Conservation (phyloP, 2,797 vertebrate genomes). For the Synaphobranchus kaupii region DNA sequence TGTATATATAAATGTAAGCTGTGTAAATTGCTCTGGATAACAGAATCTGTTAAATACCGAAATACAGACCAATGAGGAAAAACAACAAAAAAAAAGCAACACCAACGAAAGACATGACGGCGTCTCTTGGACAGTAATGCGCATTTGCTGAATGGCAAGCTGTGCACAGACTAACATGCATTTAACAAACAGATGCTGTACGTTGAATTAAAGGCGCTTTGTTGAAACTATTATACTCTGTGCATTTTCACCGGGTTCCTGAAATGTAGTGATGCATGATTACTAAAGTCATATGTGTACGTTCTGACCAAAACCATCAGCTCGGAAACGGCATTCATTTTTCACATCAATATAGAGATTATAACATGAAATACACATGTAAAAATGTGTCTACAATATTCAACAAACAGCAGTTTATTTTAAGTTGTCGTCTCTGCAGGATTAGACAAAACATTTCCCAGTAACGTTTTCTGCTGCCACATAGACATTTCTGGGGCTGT, state of each 20-base stretch:
- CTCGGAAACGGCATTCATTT: neutral
- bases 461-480: neutral
- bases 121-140: neutral
- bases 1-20: neutral
- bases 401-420: neutral
- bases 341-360: neutral
- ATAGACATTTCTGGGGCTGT: neutral
- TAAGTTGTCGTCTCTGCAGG: neutral
- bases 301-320: neutral
- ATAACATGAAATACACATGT: neutral
- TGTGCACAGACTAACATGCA: neutral
- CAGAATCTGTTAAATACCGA: neutral
- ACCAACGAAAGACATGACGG: neutral
- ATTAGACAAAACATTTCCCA: neutral
- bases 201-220: conserved; percentile 45
- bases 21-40: neutral
- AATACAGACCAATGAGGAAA: neutral
- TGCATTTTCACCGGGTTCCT: neutral
- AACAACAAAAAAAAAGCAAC: neutral
- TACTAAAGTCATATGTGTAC: neutral
- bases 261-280: neutral
- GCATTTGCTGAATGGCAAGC: neutral
- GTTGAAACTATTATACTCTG: conserved; percentile 24
- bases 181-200: neutral
- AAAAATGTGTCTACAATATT: neutral